phyloP scores from a whole-genome alignment of 2,888 invertebrate genomes.

The Crioceris asparagi region DNA sequence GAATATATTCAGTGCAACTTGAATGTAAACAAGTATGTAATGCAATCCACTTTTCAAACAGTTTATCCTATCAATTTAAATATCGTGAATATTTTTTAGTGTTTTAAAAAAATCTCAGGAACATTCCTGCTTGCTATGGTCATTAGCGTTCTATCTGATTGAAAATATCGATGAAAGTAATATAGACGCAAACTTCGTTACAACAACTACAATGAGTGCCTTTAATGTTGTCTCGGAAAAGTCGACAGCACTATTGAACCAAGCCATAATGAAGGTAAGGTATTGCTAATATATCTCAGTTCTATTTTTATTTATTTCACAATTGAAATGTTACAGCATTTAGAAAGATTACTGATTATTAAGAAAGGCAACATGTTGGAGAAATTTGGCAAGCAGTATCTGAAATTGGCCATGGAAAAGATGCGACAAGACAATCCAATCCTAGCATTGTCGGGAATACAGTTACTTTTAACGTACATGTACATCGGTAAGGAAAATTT shows the following conservation, averaged over 20 bases:
- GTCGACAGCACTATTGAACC: constrained; percentile 15
- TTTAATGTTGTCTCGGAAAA: constrained; percentile 37
- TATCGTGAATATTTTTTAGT: constrained; percentile 18
- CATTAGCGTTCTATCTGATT: constrained; percentile 62
- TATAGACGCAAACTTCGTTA: constrained; percentile 46
- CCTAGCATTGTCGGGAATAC: constrained; percentile 59
- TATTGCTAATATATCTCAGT: neutral
- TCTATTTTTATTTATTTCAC: constrained; percentile 4
- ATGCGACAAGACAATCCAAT: constrained; percentile 58
- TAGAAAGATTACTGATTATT: constrained; percentile 56
- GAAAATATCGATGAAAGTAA: constrained; percentile 60
- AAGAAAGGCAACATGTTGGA: constrained; percentile 41
- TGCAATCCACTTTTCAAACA: neutral
- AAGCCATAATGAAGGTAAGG: constrained; percentile 30
- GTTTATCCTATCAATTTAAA: neutral
- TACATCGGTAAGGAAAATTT: constrained; percentile 48
- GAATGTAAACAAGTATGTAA: constrained; percentile 34
- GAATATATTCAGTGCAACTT: constrained; percentile 45
- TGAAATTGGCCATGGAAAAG: constrained; percentile 56
- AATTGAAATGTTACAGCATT: constrained; percentile 41
- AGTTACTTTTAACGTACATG: constrained; percentile 67
- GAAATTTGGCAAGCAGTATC: constrained; percentile 51
- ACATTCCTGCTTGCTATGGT: constrained; percentile 61
- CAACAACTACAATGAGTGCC: constrained; percentile 47
- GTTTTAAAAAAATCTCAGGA: constrained; percentile 41